Evolutionary conservation across 2,113 vertebrate genomes (phyloP).

Genomic region (Alaudala cheleensis): DNA sequence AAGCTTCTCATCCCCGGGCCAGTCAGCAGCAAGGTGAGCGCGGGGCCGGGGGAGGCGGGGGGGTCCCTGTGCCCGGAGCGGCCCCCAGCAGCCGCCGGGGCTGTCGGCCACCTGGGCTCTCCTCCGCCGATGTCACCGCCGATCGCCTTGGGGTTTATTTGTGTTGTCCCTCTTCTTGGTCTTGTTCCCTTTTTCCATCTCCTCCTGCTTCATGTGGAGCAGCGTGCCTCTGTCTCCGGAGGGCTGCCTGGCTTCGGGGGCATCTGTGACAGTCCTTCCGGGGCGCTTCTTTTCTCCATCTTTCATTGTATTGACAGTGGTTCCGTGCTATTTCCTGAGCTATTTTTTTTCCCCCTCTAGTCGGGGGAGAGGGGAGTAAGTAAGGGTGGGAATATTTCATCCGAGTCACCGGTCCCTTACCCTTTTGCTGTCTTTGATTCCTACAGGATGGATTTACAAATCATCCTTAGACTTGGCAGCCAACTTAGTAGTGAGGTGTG

Average conservation of each 20-base stretch:
- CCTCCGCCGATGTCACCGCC: neutral
- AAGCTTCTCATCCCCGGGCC: slow-evolving; percentile 92
- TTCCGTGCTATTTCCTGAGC: neutral
- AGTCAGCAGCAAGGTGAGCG: slow-evolving; percentile 87
- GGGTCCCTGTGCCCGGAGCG: neutral
- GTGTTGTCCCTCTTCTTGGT: neutral
- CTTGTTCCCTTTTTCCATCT: neutral
- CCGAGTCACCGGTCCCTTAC: neutral
- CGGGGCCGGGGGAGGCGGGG: neutral
- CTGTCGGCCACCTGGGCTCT: neutral
- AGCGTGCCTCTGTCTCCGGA: neutral
- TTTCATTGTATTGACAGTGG: too few relatives aligned
- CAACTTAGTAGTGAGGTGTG: neutral
- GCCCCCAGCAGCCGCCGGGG: neutral
- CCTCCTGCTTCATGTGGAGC: neutral
- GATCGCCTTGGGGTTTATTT: neutral
- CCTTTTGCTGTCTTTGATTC: neutral
- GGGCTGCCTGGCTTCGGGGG: neutral
- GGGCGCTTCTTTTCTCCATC: neutral
- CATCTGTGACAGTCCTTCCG: neutral
- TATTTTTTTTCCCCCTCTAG: too few relatives aligned
- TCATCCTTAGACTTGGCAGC: neutral
- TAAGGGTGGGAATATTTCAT: neutral
- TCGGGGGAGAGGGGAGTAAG: neutral
- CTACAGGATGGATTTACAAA: neutral